Percentiles rank a stretch among this genome's conserved stretches.
These are phyloP conservation scores for Exocentrus adspersus DNA, from an alignment of 2,888 invertebrate genomes.

Conservation along the genomic window DNA sequence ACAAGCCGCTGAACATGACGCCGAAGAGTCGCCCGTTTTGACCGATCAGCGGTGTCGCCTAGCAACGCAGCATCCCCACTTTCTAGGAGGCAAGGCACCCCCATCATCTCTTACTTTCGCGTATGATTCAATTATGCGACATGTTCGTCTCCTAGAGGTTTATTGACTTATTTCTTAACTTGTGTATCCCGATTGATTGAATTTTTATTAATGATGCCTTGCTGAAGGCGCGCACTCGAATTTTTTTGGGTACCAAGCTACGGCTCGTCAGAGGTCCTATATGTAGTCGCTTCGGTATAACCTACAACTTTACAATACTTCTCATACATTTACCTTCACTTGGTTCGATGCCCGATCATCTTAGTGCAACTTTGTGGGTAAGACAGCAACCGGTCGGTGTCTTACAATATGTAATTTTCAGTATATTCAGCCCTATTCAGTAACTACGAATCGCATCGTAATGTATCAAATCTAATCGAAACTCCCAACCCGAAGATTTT, in stretches of 20 bases:
- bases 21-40: constrained; percentile 56
- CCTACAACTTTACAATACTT: constrained; percentile 7
- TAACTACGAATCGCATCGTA: too few species aligned
- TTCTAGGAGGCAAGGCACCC: constrained; percentile 43
- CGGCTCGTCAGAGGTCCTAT: too few species aligned
- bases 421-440: too few species aligned
- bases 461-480: too few species aligned
- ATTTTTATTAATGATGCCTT: constrained; percentile 14
- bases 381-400: too few species aligned
- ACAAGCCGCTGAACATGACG: constrained; percentile 62
- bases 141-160: constrained; percentile 58
- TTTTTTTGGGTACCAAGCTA: not conserved
- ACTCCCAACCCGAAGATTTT: too few species aligned
- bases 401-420: too few species aligned
- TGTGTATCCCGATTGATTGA: constrained; percentile 34
- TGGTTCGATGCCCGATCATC: too few species aligned
- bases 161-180: constrained; percentile 60
- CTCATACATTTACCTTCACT: too few species aligned
- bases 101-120: constrained; percentile 48
- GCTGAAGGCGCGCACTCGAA: not conserved
- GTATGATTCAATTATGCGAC: constrained; percentile 63
- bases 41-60: constrained; percentile 57
- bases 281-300: constrained; percentile 4
- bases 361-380: too few species aligned
- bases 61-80: constrained; percentile 62